Evolutionary conservation across 2,888 invertebrate genomes (phyloP), one percentile per base, ranked within the genome.

Genomic region (Alsophila aescularia): DNA sequence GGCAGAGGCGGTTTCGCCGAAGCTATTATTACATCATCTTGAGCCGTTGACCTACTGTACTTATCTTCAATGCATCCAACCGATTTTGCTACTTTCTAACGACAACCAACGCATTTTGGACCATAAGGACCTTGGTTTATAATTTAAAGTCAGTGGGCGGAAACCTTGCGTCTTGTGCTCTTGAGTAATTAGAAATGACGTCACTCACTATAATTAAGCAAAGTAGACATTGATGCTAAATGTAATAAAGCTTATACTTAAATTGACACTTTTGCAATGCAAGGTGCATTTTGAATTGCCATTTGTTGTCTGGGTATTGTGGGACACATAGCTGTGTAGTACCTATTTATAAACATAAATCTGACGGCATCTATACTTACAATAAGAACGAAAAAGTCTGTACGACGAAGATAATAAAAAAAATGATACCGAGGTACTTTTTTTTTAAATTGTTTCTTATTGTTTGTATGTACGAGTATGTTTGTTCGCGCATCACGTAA

Each of bases 101-200:
- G n/a, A 24, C 47, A 16, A 42, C 12, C 16, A 18, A 40, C 35
- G n/a, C 47, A 47, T 9, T 48, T 41, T 53, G 18, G 24, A 32
- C 42, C 37, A 18, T 39, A 16, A 21, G 1, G 8, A 15, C 48
- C 53, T 53, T 42, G 37, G 37, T 18, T 29, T 43, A 39, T 10
- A 39, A 31, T 14, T 40, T 13, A 45, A 16, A 21, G 4, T 2
- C 21, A 32, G 45, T 39, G 15, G 45, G 18, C 12, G 13, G 13
- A 31, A 40, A 16, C 16, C 29, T 53, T 50, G 56, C 52, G 57
- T 43, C 34, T 37, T 14, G 48, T 45, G 34, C 43, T 41, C 37
- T 45, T 45, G 51, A 13, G 58, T 58, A 59, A 64, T 62, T 64
- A 66, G 57, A 53, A 41, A 39, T 50, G 42, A 64, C 62, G 54